These are phyloP conservation scores for Barypeithes pellucidus DNA, from an alignment of 2,888 invertebrate species.

Conservation along the genomic window DNA sequence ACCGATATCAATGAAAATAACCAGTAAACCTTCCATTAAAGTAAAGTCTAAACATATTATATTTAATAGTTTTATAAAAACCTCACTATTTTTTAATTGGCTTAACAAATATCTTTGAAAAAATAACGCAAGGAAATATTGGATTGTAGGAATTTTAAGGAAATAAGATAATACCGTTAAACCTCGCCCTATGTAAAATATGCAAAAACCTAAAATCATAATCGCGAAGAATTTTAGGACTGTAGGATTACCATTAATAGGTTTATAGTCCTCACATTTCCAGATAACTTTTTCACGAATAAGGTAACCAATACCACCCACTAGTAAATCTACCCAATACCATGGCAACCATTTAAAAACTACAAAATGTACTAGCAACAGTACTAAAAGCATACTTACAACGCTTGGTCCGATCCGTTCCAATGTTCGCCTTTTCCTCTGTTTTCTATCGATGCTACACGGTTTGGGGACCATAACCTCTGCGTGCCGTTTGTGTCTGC, in stretches of 20 bases:
- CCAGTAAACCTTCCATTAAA: neutral
- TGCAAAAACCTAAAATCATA: neutral
- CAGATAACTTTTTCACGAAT: conserved; percentile 2
- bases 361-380: conserved; percentile 26
- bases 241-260: neutral
- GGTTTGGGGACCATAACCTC: conserved; percentile 59
- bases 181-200: neutral
- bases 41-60: neutral
- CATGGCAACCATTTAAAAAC: neutral
- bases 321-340: conserved; percentile 13
- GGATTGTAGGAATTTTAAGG: neutral
- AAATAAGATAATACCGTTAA: neutral
- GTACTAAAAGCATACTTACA: conserved; percentile 71
- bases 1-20: neutral
- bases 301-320: conserved; percentile 6
- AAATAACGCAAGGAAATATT: neutral
- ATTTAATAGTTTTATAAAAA: neutral
- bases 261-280: neutral
- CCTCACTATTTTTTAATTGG: neutral
- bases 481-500: conserved; percentile 67
- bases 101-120: no score
- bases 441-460: conserved; percentile 63
- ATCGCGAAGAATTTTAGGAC: neutral
- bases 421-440: conserved; percentile 75
- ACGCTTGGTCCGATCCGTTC: conserved; percentile 77